These are phyloP conservation scores for Lasioglossum villosulum DNA, from an alignment of 2,888 invertebrate genomes.

Conservation along the genomic window DNA sequence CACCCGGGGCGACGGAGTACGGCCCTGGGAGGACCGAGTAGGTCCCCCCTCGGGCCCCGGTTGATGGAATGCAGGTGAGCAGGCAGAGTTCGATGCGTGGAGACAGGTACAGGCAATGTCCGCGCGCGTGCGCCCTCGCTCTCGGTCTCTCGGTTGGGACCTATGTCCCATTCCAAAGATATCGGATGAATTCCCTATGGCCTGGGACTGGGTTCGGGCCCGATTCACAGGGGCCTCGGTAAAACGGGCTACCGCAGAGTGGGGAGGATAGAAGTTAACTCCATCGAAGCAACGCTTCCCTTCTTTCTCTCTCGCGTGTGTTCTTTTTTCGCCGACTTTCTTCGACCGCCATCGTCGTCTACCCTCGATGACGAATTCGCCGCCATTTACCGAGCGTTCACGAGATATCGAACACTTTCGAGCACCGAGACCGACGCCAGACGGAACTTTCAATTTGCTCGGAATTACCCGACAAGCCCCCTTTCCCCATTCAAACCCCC, in stretches of 20 bases:
- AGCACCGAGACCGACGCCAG: background rate
- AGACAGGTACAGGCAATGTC: constrained; percentile 83
- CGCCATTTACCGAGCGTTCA: constrained; percentile 55
- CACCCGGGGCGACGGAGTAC: constrained; percentile 30
- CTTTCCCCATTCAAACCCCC: background rate
- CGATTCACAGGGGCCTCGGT: background rate
- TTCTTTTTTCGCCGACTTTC: constrained; percentile 7
- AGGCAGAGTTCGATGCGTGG: constrained; percentile 82
- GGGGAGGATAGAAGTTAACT: background rate
- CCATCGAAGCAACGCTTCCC: background rate
- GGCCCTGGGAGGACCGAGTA: constrained; percentile 74
- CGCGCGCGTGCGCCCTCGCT: constrained; percentile 46
- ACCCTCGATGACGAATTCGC: constrained; percentile 60
- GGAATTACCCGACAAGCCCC: constrained; percentile 3
- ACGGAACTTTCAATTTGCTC: constrained; percentile 23
- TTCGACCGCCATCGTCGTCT: background rate
- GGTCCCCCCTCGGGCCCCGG: constrained; percentile 70
- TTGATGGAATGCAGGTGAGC: constrained; percentile 83
- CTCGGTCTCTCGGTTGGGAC: constrained; percentile 68
- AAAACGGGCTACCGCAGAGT: background rate
- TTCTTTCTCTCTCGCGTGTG: background rate
- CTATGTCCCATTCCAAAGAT: constrained; percentile 83
- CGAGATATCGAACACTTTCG: background rate
- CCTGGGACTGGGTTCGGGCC: constrained; percentile 24
- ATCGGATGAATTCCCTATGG: constrained; percentile 77